These are phyloP conservation scores for Nyctereutes procyonoides DNA, from an alignment of 2,113 vertebrate genomes.

Conservation along the genomic window DNA sequence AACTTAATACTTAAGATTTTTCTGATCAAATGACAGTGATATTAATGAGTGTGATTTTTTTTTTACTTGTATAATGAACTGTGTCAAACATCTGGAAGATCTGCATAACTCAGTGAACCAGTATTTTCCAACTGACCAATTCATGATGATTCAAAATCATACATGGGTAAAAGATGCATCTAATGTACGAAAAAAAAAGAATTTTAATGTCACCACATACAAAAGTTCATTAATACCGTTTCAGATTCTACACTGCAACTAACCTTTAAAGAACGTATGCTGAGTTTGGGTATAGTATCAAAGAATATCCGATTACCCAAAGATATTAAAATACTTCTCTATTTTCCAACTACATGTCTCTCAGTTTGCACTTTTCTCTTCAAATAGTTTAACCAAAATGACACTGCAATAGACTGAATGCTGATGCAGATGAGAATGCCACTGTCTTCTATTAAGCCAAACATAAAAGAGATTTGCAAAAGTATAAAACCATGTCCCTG, in stretches of 20 bases:
- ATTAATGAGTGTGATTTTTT: background rate
- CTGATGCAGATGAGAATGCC: conserved; percentile 1
- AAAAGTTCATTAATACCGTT: conserved; percentile 1
- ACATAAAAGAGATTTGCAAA: conserved; percentile 23
- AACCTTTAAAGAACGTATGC: background rate
- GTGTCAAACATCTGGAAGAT: background rate
- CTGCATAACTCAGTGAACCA: background rate
- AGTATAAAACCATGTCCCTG: background rate
- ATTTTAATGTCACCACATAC: background rate
- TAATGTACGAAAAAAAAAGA: background rate
- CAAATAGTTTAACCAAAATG: background rate
- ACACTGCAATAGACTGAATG: background rate
- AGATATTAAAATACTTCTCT: background rate
- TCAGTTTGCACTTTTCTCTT: background rate
- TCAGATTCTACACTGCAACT: background rate
- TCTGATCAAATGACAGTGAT: background rate
- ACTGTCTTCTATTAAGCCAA: background rate
- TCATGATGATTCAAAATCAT: conserved; percentile 41
- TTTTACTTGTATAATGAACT: background rate
- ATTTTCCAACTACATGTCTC: background rate
- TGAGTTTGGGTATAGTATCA: background rate
- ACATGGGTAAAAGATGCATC: background rate
- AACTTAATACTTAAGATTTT: background rate
- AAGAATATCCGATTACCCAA: background rate
- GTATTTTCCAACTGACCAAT: conserved; percentile 21